Percentiles rank a stretch among this genome's conserved stretches.
Evolutionary conservation across 2,113 vertebrate species (phyloP).

Genomic region (Lophius piscatorius): DNA sequence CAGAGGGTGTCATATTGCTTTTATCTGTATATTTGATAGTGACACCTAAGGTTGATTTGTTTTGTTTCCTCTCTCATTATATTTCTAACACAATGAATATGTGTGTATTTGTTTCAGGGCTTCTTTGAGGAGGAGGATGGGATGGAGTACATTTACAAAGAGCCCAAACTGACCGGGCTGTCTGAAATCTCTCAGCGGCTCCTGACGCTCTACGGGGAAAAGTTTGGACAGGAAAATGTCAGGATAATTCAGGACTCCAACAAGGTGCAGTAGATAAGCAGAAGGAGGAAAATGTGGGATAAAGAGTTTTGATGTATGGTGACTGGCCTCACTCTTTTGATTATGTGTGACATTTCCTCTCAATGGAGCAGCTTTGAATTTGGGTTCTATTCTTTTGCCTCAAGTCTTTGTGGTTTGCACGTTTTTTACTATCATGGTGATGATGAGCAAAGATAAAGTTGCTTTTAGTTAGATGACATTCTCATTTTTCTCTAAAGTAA

Average conservation of each 20-base stretch:
- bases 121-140: constrained; percentile 98
- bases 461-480: constrained; percentile 1
- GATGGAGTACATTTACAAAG: constrained; percentile 98
- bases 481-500: too few relatives aligned
- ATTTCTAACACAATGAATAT: too few relatives aligned
- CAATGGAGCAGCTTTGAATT: too few relatives aligned
- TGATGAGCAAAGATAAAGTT: not conserved
- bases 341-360: not conserved
- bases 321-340: not conserved
- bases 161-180: constrained; percentile 94
- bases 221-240: constrained; percentile 93
- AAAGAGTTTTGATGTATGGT: not conserved
- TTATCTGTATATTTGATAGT: too few relatives aligned
- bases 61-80: not conserved
- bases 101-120: constrained; percentile 72
- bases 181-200: constrained; percentile 95
- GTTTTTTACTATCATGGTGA: not conserved
- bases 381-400: too few relatives aligned
- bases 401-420: too few relatives aligned
- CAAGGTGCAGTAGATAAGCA: constrained; percentile 79
- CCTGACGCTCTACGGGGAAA: constrained; percentile 91
- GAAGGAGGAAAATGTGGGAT: not conserved
- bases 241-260: constrained; percentile 97
- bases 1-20: too few relatives aligned
- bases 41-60: too few relatives aligned